Conservation (phyloP, 2,797 vertebrate species). For the Poeciliopsis turneri region DNA sequence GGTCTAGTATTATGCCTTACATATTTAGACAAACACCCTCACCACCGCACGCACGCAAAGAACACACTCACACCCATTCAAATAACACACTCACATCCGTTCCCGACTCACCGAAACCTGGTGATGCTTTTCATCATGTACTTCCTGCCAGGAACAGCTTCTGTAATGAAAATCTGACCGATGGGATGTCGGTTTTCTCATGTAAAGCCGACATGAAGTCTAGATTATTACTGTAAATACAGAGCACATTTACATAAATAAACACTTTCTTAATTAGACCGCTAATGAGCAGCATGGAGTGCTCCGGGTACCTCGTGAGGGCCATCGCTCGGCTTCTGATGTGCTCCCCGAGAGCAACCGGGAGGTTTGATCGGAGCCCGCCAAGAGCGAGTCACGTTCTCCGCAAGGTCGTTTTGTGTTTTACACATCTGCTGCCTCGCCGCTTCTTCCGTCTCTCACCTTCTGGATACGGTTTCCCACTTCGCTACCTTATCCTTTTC, state of each 20-base stretch:
- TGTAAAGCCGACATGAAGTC: conserved; percentile 47
- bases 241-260: conserved; percentile 70
- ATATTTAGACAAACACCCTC: conserved; percentile 20
- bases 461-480: conserved; percentile 54
- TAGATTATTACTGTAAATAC: conserved; percentile 66
- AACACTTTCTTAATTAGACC: conserved; percentile 67
- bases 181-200: not conserved
- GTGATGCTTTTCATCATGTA: conserved; percentile 42
- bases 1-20: conserved; percentile 39
- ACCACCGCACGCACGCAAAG: conserved; percentile 27
- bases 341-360: conserved; percentile 28
- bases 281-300: conserved; percentile 74
- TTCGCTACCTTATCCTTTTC: conserved; percentile 53
- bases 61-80: not conserved
- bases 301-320: conserved; percentile 56
- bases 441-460: conserved; percentile 37
- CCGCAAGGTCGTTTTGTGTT: conserved; percentile 68
- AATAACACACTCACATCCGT: conserved; percentile 8
- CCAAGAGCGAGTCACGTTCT: conserved; percentile 52
- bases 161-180: conserved; percentile 42
- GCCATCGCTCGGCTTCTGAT: conserved; percentile 60
- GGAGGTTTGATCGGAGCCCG: conserved; percentile 52
- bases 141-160: conserved; percentile 18
- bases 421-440: conserved; percentile 72
- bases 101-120: not conserved